phyloP scores from a whole-genome alignment of 2,888 invertebrate genomes.

The Blera fallax region DNA sequence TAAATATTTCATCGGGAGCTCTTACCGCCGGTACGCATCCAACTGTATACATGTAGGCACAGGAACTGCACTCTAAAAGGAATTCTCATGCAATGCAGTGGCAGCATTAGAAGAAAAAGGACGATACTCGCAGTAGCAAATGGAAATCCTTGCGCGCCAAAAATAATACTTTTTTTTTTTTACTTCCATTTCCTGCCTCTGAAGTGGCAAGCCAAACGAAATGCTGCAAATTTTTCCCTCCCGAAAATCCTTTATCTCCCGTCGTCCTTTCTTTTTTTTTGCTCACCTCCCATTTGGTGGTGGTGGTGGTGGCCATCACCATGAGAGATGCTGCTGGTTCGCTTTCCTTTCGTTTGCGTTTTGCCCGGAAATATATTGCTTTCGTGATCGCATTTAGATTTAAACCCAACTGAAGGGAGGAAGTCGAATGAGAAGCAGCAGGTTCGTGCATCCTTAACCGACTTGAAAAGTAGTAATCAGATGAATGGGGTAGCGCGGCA shows the following conservation, averaged over 20 bases:
- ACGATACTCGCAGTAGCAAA: constrained; percentile 3
- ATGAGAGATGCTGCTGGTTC: constrained; percentile 58
- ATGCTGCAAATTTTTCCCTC: constrained; percentile 44
- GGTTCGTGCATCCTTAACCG: constrained; percentile 46
- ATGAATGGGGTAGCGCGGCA: constrained; percentile 42
- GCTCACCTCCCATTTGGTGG: neutral
- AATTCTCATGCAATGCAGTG: constrained; percentile 68
- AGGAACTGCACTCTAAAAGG: constrained; percentile 73
- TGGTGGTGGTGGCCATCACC: constrained; percentile 53
- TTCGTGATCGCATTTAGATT: constrained; percentile 77
- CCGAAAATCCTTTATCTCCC: constrained; percentile 22
- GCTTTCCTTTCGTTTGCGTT: constrained; percentile 60
- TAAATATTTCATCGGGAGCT: constrained; percentile 71
- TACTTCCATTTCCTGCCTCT: constrained; percentile 64
- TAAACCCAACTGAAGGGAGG: constrained; percentile 62
- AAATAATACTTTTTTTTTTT: constrained; percentile 50
- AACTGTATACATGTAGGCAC: constrained; percentile 63
- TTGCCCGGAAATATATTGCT: constrained; percentile 76
- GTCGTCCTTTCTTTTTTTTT: neutral
- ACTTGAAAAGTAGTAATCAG: constrained; percentile 67
- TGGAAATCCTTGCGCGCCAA: constrained; percentile 58
- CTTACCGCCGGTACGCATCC: constrained; percentile 62
- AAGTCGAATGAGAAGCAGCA: constrained; percentile 53
- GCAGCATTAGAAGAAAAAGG: neutral
- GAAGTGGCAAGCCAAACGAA: constrained; percentile 69